Evolutionary conservation across 1,140 invertebrate genomes (phyloP).

Genomic region (Drosophila malerkotliana): DNA sequence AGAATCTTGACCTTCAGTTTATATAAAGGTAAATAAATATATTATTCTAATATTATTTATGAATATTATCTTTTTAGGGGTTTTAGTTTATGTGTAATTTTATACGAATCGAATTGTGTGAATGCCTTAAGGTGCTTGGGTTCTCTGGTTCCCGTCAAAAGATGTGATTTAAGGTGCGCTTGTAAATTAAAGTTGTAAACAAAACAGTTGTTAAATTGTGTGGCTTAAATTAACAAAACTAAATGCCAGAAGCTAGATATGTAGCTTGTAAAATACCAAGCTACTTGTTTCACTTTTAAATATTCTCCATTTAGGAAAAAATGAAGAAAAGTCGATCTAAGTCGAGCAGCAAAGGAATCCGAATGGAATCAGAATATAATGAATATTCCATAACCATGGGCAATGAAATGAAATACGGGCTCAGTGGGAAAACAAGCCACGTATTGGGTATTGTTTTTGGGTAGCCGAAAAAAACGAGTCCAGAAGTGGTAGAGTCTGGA

Average conservation of each 20-base stretch:
- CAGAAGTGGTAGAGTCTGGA: conserved; percentile 11
- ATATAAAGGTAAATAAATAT: too few relatives aligned
- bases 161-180: conserved; percentile 27
- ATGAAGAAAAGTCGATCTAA: not conserved
- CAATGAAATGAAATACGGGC: conserved; percentile 25
- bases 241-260: too few relatives aligned
- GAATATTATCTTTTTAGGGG: not conserved
- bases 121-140: conserved; percentile 1
- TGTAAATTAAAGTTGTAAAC: not conserved
- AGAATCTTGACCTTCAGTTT: too few relatives aligned
- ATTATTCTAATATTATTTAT: not conserved
- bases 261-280: too few relatives aligned
- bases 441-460: conserved; percentile 29
- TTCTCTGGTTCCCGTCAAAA: conserved; percentile 33
- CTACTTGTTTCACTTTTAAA: too few relatives aligned
- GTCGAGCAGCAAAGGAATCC: not conserved
- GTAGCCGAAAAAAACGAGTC: conserved; percentile 6
- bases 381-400: conserved; percentile 23
- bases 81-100: not conserved
- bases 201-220: conserved; percentile 58
- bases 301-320: not conserved
- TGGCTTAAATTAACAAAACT: not conserved
- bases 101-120: not conserved
- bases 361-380: not conserved
- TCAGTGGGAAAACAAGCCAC: conserved; percentile 6